Conservation (phyloP, 1,140 invertebrate species). For the Lucilia sericata region DNA sequence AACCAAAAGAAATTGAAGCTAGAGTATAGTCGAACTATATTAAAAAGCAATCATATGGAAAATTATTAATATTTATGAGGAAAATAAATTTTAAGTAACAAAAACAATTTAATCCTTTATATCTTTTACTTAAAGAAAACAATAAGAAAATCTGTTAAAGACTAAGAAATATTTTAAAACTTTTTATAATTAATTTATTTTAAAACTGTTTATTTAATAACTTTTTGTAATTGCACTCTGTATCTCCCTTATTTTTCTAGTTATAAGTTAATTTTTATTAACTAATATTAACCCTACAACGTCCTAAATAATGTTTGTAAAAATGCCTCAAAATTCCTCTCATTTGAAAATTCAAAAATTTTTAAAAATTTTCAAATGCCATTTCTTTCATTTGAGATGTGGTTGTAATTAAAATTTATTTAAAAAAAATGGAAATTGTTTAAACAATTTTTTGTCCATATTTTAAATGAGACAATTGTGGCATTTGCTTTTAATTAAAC, state of each 20-base stretch:
- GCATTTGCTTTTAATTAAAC: conserved; percentile 41
- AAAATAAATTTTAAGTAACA: conserved; percentile 4
- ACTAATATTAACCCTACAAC: neutral
- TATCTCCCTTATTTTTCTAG: conserved; percentile 59
- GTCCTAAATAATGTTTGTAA: neutral
- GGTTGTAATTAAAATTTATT: conserved; percentile 50
- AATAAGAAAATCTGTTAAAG: neutral
- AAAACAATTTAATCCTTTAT: conserved; percentile 14
- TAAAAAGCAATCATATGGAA: conserved; percentile 42
- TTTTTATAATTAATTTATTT: neutral
- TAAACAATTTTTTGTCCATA: conserved; percentile 48
- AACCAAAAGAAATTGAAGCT: neutral
- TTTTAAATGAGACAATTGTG: conserved; percentile 68
- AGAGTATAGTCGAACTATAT: neutral
- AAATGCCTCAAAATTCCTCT: conserved; percentile 6
- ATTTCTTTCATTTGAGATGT: conserved; percentile 68
- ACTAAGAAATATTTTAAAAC: too few species aligned
- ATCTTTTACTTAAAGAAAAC: neutral
- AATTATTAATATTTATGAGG: conserved; percentile 30
- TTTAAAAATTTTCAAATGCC: conserved; percentile 54
- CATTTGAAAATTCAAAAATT: neutral
- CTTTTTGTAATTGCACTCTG: conserved; percentile 65
- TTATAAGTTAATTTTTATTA: conserved; percentile 28
- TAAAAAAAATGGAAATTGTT: conserved; percentile 18
- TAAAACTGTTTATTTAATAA: neutral